Base-by-base conservation (phyloP, 2,888 invertebrate genomes). In the Drosophila dives region DNA sequence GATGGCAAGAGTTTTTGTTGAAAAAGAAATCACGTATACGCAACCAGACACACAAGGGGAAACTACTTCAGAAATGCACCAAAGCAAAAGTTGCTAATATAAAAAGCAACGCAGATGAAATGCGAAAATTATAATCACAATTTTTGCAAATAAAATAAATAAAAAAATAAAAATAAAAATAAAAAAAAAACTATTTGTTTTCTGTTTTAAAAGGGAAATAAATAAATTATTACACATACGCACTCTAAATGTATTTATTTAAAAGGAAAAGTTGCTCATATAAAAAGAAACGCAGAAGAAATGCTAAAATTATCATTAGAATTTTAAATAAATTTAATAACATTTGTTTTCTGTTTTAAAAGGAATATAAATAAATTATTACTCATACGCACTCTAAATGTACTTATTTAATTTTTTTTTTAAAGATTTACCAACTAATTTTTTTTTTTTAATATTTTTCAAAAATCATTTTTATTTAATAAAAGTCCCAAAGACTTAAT, bases 1-100 rank as follows among this genome's bases (percentile, higher is more conserved):
- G 64, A 66, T 59, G 38, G 49, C 56, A 61, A 51, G 23, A 55
- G 20, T 20, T 58, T 32, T 2, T 8, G 20, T 2, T 8, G 20
- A 45, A 12, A 12, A 32, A 26, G 20, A 49, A 12, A 49, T 55
- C 11, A 55, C 45, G 36, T 33, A 58, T n/a, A 45, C 56, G 45
- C 34, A 26, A 11, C 20, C 49, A n/a, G 48, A 45, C 32, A 54
- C 48, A 3, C n/a, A 38, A 38, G 38, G n/a, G 4, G 32, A 29
- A 7, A 20, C 11, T 33, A 45, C 23, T 29, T 26, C n/a, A n/a
- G n/a, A n/a, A n/a, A n/a, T n/a, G n/a, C n/a, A n/a, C n/a, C n/a
- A 20, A 34, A 4, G n/a, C 11, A 26, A 6, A 50, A n/a, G 11
- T n/a, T 50, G 11, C 29, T n/a, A 12, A 32, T 32, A 32, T 17